phyloP scores from a whole-genome alignment of 2,113 vertebrate species.

The Alligator sinensis region DNA sequence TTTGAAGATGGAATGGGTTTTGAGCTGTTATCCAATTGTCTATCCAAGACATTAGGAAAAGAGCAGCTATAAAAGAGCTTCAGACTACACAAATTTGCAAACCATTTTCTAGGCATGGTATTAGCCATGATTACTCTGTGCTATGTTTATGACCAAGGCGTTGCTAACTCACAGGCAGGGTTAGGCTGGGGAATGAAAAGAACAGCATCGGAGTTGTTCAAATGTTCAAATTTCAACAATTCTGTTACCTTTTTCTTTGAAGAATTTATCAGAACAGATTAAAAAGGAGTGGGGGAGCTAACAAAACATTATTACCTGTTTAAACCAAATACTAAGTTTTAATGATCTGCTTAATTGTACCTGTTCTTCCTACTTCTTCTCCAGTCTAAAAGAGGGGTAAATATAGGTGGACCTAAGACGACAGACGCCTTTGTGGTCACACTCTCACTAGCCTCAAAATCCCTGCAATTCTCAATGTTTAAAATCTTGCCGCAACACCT shows the following conservation, averaged over 20 bases:
- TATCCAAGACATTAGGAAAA: slow-evolving; percentile 26
- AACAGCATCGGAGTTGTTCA: background rate
- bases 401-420: background rate
- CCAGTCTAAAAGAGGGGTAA: background rate
- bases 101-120: background rate
- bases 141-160: background rate
- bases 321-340: too few relatives aligned
- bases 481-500: slow-evolving; percentile 13
- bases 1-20: slow-evolving; percentile 47
- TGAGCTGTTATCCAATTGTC: slow-evolving; percentile 9
- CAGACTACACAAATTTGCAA: background rate
- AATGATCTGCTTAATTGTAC: background rate
- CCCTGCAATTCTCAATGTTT: background rate
- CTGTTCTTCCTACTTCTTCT: background rate
- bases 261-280: too few relatives aligned
- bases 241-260: background rate
- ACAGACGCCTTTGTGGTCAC: background rate
- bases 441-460: background rate
- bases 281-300: too few relatives aligned
- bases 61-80: slow-evolving; percentile 17
- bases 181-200: background rate
- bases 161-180: background rate
- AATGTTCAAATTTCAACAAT: background rate
- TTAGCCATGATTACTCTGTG: background rate
- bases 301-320: too few relatives aligned